These are phyloP conservation scores for Enteromius treurensis DNA, from an alignment of 2,797 vertebrate genomes.

Conservation along the genomic window DNA sequence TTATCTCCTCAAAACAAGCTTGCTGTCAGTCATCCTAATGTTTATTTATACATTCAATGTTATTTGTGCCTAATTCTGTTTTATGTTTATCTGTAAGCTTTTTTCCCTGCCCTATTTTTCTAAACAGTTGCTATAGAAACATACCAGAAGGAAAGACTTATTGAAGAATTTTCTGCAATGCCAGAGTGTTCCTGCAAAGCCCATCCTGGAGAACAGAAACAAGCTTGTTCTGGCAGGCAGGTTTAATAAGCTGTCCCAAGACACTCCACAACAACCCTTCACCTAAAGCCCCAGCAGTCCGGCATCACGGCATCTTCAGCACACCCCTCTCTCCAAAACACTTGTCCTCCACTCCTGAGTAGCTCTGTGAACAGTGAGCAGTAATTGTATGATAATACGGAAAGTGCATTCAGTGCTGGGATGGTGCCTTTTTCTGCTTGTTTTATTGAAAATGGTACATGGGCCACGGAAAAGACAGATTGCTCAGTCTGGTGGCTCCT, in stretches of 20 bases:
- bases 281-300: conserved; percentile 37
- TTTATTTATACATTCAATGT: conserved; percentile 65
- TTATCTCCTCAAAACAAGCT: conserved; percentile 60
- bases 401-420: conserved; percentile 34
- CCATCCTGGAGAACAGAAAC: conserved; percentile 39
- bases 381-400: conserved; percentile 48
- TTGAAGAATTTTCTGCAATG: conserved; percentile 33
- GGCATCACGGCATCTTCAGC: conserved; percentile 15
- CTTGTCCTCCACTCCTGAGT: conserved; percentile 14
- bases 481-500: conserved; percentile 71
- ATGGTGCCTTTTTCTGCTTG: conserved; percentile 22
- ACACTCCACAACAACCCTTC: conserved; percentile 35
- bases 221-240: conserved; percentile 27
- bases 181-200: conserved; percentile 48
- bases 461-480: conserved; percentile 64
- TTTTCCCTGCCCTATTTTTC: conserved; percentile 49
- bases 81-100: conserved; percentile 57
- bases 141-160: conserved; percentile 45
- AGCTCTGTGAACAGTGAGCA: conserved; percentile 37
- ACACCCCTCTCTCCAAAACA: conserved; percentile 10
- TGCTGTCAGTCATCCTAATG: conserved; percentile 64
- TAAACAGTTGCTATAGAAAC: conserved; percentile 70
- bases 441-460: conserved; percentile 64
- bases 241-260: conserved; percentile 47
- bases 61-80: conserved; percentile 46